Percentiles rank a stretch among this genome's conserved stretches.
Conservation (phyloP, 2,113 vertebrate genomes). For the Bungarus multicinctus region DNA sequence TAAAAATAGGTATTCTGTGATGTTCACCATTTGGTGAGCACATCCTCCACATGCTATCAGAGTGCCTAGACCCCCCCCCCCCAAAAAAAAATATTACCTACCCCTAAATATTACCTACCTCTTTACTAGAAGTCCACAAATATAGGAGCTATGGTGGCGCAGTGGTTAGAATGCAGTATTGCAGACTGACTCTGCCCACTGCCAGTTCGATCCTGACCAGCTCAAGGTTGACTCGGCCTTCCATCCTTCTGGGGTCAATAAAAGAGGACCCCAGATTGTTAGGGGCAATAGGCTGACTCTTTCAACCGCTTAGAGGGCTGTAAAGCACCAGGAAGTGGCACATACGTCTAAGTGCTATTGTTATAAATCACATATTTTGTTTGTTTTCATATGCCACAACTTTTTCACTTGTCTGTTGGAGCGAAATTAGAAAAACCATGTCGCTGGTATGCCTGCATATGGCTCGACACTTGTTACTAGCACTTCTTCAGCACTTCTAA, state of each 20-base stretch:
- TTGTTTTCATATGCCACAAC: neutral
- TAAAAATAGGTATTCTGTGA: neutral
- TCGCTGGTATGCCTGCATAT: neutral
- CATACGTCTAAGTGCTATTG: neutral
- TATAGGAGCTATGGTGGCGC: no score
- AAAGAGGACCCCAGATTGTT: neutral
- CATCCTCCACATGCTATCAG: neutral
- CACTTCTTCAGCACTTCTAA: neutral
- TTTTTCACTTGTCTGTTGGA: neutral
- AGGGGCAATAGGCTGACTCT: neutral
- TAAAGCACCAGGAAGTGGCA: neutral
- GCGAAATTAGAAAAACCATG: neutral
- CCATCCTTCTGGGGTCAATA: neutral
- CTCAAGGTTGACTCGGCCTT: neutral
- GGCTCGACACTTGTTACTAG: neutral
- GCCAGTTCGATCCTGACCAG: neutral
- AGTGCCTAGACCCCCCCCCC: neutral
- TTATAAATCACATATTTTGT: neutral
- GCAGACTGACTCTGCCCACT: neutral
- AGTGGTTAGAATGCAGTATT: no score
- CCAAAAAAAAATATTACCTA: no score
- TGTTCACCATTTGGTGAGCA: neutral
- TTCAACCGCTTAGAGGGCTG: neutral
- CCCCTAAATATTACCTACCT: neutral
- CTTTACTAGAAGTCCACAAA: neutral